Conservation (phyloP, 1,140 invertebrate genomes). For the Eufriesea mexicana region DNA sequence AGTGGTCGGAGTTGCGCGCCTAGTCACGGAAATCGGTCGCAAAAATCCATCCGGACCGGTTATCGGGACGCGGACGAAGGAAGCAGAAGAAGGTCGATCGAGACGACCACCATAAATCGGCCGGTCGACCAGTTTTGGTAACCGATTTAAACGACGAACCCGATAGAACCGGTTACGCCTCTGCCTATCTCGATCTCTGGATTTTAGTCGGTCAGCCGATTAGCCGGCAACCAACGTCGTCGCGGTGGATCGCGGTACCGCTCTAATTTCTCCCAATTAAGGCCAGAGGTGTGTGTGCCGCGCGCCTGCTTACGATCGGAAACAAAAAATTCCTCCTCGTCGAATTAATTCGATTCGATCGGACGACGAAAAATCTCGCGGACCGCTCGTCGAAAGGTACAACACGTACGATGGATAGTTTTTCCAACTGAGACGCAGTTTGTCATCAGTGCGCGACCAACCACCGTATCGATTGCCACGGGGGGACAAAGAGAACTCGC, state of each 20-base stretch:
- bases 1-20: background rate
- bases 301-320: background rate
- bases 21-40: background rate
- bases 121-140: background rate
- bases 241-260: background rate
- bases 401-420: background rate
- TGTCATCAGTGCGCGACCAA: background rate
- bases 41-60: background rate
- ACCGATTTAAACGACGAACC: background rate
- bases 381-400: background rate
- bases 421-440: background rate
- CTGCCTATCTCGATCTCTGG: background rate
- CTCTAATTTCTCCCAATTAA: conserved; percentile 18
- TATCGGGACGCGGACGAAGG: background rate
- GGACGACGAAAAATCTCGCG: background rate
- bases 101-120: background rate
- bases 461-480: conserved; percentile 10
- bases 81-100: background rate
- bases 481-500: too few relatives aligned
- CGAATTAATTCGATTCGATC: background rate
- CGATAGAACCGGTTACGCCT: conserved; percentile 21
- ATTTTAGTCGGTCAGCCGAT: conserved; percentile 1
- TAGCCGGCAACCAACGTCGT: background rate
- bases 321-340: background rate
- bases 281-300: background rate